A percentile compares a stretch with the other conserved stretches of the same genome.
Conservation (phyloP, 1,140 invertebrate species). For the Leptopilina boulardi region DNA sequence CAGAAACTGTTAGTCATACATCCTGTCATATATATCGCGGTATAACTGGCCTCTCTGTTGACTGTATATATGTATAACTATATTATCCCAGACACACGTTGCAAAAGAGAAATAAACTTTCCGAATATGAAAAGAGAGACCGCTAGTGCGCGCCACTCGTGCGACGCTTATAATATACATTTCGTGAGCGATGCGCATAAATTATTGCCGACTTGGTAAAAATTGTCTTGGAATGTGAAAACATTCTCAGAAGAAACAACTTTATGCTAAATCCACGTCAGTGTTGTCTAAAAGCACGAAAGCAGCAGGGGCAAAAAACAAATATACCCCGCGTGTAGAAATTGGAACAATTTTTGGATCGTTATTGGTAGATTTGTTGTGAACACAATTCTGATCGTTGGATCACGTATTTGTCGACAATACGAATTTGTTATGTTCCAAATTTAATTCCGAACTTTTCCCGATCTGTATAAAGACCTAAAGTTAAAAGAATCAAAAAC, state of each 20-base stretch:
- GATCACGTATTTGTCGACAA: no score
- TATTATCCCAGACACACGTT: background rate
- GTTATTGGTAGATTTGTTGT: no score
- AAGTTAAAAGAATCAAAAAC: no score
- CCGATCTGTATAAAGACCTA: no score
- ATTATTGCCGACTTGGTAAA: background rate
- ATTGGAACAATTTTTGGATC: no score
- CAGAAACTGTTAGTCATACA: constrained; percentile 69
- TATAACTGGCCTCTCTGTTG: constrained; percentile 25
- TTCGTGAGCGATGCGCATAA: constrained; percentile 10
- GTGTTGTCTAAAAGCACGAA: no score
- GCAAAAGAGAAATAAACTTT: constrained; percentile 1
- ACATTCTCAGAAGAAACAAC: constrained; percentile 50
- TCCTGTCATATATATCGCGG: constrained; percentile 69
- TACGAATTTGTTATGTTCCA: no score
- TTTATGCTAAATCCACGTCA: background rate
- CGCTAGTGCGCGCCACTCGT: background rate
- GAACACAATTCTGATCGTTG: no score
- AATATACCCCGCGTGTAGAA: no score
- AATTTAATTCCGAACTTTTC: no score
- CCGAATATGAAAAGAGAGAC: background rate
- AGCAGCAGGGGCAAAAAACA: no score
- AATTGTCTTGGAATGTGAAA: constrained; percentile 50
- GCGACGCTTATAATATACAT: background rate
- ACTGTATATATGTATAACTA: background rate